Conservation (phyloP, 1,140 invertebrate species). For the Micrasema minimum region DNA sequence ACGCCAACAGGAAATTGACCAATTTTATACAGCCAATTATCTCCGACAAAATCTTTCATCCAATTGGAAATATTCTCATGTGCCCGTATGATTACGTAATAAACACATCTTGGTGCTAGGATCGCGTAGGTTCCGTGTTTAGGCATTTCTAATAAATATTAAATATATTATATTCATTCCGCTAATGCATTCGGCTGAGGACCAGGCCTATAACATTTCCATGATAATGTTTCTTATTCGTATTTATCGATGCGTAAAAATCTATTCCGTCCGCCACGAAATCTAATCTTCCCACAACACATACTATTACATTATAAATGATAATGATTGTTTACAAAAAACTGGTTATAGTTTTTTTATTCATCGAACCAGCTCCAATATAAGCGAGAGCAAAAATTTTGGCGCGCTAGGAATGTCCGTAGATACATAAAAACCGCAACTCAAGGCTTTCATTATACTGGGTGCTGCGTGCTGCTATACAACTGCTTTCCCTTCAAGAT, state of each 20-base stretch:
- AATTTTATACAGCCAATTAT: not conserved
- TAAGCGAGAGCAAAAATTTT: constrained; percentile 7
- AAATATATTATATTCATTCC: constrained; percentile 1
- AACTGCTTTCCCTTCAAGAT: too few species aligned
- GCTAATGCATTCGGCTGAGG: not conserved
- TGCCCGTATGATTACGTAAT: constrained; percentile 14
- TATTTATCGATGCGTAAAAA: constrained; percentile 15
- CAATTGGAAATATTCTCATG: constrained; percentile 17
- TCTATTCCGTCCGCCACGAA: constrained; percentile 9
- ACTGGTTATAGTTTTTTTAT: constrained; percentile 24
- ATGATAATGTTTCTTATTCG: constrained; percentile 8
- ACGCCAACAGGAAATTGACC: constrained; percentile 4
- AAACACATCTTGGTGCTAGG: not conserved
- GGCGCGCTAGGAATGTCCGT: constrained; percentile 18
- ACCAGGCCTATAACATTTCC: constrained; percentile 1
- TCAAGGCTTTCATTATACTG: not conserved
- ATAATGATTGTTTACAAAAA: constrained; percentile 30
- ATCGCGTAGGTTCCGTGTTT: constrained; percentile 11
- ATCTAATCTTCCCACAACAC: constrained; percentile 15
- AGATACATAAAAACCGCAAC: constrained; percentile 1
- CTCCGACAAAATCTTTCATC: constrained; percentile 6
- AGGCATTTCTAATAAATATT: not conserved
- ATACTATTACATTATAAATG: constrained; percentile 22
- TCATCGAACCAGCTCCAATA: constrained; percentile 13
- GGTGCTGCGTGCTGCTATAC: too few species aligned